phyloP scores from a whole-genome alignment of 1,140 invertebrate species.

The Schlechtendalia chinensis region DNA sequence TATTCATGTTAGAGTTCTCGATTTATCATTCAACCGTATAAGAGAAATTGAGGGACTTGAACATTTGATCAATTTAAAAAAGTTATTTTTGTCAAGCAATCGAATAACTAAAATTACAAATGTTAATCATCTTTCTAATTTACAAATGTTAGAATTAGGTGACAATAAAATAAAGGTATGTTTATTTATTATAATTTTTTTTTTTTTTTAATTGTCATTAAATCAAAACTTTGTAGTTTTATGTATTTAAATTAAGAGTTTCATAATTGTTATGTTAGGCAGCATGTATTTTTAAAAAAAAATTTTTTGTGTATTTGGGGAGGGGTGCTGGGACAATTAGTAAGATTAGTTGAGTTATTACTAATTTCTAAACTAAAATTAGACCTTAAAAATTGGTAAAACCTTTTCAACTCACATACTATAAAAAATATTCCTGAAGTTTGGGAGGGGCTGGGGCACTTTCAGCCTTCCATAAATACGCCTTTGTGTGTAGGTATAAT shows the following conservation, averaged over 20 bases:
- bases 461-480: too few species aligned
- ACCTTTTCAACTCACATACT: too few species aligned
- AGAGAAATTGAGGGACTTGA: constrained; percentile 84
- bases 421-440: too few species aligned
- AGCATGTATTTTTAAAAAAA: too few species aligned
- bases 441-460: too few species aligned
- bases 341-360: too few species aligned
- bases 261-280: too few species aligned
- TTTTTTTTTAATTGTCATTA: background rate
- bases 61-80: constrained; percentile 76
- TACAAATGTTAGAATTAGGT: constrained; percentile 88
- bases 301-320: too few species aligned
- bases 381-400: too few species aligned
- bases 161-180: constrained; percentile 88
- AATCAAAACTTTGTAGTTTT: background rate
- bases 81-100: constrained; percentile 90
- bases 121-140: constrained; percentile 73
- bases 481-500: too few species aligned
- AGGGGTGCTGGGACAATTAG: too few species aligned
- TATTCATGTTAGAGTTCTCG: constrained; percentile 68
- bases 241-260: background rate
- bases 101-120: constrained; percentile 91
- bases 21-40: constrained; percentile 97
- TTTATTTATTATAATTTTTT: constrained; percentile 44
- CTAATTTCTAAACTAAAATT: too few species aligned